Conservation (phyloP, 2,113 vertebrate species). For the Lutjanus erythropterus region DNA sequence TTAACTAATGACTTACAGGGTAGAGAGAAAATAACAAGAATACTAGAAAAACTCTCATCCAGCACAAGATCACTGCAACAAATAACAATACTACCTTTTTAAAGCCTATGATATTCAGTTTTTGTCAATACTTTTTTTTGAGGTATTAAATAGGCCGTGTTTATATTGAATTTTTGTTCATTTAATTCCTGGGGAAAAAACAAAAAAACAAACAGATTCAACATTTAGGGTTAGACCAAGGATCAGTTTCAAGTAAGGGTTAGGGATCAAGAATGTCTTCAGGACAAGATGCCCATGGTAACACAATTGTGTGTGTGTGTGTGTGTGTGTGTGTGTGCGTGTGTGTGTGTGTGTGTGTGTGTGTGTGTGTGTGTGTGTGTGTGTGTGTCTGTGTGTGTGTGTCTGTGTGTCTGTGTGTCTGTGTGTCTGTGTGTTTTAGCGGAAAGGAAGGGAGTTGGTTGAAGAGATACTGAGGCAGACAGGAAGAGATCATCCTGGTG, state of each 20-base stretch:
- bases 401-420: constrained; percentile 14
- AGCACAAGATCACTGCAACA: too few relatives aligned
- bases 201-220: too few relatives aligned
- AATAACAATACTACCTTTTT: neutral
- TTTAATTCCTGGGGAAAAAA: neutral
- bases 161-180: neutral
- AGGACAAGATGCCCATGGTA: constrained; percentile 12
- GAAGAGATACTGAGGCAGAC: constrained; percentile 74
- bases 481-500: constrained; percentile 82
- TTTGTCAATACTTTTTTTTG: neutral
- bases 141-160: neutral
- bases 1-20: neutral
- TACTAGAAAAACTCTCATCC: neutral
- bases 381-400: constrained; percentile 3
- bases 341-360: too few relatives aligned
- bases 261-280: neutral
- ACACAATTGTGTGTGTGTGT: neutral
- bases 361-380: too few relatives aligned
- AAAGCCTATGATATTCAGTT: neutral
- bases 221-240: neutral
- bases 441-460: constrained; percentile 80
- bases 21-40: too few relatives aligned
- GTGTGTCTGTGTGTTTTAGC: constrained; percentile 45
- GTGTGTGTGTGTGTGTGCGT: too few relatives aligned
- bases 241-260: neutral